A percentile compares a stretch with the other conserved stretches of the same genome.
phyloP scores from a whole-genome alignment of 2,113 vertebrate genomes.

The Chaetura pelagica region DNA sequence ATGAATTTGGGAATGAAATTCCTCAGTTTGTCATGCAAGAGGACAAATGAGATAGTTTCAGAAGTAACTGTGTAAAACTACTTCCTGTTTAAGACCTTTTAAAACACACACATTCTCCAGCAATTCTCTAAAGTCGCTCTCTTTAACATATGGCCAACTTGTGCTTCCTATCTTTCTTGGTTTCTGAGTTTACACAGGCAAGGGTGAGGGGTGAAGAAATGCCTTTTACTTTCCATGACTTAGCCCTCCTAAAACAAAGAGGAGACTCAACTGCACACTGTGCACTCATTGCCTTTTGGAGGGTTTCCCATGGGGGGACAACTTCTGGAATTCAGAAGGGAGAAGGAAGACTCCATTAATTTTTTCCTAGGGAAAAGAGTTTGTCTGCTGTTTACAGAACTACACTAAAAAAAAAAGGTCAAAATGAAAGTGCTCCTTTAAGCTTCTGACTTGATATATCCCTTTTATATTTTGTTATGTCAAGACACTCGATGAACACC shows the following conservation, averaged over 20 bases:
- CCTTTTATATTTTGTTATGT: not conserved
- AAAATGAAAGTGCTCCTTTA: slow-evolving; percentile 7
- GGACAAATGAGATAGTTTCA: not conserved
- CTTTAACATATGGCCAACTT: not conserved
- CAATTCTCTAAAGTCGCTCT: not conserved
- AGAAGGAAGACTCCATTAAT: not conserved
- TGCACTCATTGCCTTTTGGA: not conserved
- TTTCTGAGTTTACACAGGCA: not conserved
- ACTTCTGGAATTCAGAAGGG: not conserved
- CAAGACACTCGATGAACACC: not conserved
- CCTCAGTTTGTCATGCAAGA: not conserved
- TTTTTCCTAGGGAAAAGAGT: not conserved
- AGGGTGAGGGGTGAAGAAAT: not conserved
- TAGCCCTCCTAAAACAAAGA: not conserved
- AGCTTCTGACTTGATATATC: not conserved
- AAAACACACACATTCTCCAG: not conserved
- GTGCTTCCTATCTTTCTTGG: not conserved
- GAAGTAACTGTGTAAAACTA: too few species aligned
- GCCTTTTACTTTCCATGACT: not conserved
- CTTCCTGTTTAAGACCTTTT: not conserved
- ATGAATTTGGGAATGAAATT: not conserved
- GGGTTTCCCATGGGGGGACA: not conserved
- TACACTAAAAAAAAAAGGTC: not conserved
- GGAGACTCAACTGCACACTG: not conserved
- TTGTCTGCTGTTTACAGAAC: not conserved